Percentiles rank a stretch among this genome's conserved stretches.
These are phyloP conservation scores for Marmota flaviventris DNA, from an alignment of 2,113 vertebrate species.

Conservation along the genomic window DNA sequence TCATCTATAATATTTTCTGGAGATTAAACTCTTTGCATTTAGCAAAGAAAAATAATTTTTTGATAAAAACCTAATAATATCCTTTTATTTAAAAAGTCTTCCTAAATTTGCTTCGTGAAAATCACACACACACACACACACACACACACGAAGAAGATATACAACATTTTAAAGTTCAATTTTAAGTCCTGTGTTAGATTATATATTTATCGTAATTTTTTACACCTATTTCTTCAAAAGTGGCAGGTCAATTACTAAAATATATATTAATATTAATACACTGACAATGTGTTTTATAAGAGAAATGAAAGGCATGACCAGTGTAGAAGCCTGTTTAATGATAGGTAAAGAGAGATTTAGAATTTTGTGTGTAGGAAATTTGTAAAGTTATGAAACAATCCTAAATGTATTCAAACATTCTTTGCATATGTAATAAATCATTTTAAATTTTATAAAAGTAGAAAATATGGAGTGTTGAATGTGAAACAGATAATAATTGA, in stretches of 20 bases:
- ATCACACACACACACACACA: too few relatives aligned
- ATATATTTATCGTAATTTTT: background rate
- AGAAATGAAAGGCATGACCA: background rate
- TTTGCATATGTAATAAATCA: background rate
- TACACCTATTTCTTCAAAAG: background rate
- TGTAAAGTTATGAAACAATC: background rate
- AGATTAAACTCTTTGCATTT: constrained; percentile 44
- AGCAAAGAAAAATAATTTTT: constrained; percentile 53
- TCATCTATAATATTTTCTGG: background rate
- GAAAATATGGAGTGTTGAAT: background rate
- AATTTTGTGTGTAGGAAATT: background rate
- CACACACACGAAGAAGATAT: background rate
- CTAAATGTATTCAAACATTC: background rate
- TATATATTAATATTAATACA: background rate
- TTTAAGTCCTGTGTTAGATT: constrained; percentile 13
- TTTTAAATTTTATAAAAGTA: constrained; percentile 16
- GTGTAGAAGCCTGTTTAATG: background rate
- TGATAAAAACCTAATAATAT: constrained; percentile 63
- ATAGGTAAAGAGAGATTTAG: background rate
- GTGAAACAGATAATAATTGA: background rate
- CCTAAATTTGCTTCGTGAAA: constrained; percentile 62
- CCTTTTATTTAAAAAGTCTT: constrained; percentile 52
- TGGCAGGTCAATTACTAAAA: background rate
- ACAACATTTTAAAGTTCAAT: background rate
- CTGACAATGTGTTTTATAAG: background rate